Base-by-base conservation (phyloP, 2,113 vertebrate species). In the Tretioscincus oriximinensis region DNA sequence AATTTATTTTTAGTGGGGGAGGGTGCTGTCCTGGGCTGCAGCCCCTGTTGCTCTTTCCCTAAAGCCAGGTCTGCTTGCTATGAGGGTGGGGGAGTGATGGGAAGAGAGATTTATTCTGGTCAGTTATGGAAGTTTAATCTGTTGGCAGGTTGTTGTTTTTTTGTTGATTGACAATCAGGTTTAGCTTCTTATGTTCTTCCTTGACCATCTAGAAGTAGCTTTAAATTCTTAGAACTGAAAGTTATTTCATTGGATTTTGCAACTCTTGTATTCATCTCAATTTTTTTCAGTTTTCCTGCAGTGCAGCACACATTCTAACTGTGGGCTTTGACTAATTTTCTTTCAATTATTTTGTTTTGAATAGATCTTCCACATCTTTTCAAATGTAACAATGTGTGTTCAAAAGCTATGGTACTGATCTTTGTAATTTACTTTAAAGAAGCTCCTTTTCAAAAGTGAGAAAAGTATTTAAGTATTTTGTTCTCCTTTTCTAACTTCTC, bases 331-430 rank as follows among this genome's bases (percentile, higher is more conserved):
- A 28, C 45, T 63, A 26, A 49, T 63, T 76, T 70, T 29, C 54
- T 51, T 79, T 70, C 76, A 82, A 76, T 70, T 70, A 49, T 82
- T 61, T 41, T 79, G 73, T 63, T 82, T 82, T 63, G 35, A 76
- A 76, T 47, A 63, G 66, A 68, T 61, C 51, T 69, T 64, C 69
- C 22, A 10, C 22, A 49, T 14, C 21, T 65, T 73, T 70, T 70
- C 80, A 75, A 60, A 68, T 63, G n/a, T 70, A 69, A 81, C 60
- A 69, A 66, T 29, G 31, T 49, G 20, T 81, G 26, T 69, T 81
- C 80, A 49, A 45, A 76, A 82, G 45, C 35, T 49, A 35, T 47
- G 68, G 49, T 31, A 31, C 54, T 31, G 65, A 76, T 76, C 73
- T 69, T 70, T 63, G 54, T 49, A 29, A 82, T 72, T 86, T 71